Conservation (phyloP, 2,113 vertebrate genomes). For the Silurus meridionalis region DNA sequence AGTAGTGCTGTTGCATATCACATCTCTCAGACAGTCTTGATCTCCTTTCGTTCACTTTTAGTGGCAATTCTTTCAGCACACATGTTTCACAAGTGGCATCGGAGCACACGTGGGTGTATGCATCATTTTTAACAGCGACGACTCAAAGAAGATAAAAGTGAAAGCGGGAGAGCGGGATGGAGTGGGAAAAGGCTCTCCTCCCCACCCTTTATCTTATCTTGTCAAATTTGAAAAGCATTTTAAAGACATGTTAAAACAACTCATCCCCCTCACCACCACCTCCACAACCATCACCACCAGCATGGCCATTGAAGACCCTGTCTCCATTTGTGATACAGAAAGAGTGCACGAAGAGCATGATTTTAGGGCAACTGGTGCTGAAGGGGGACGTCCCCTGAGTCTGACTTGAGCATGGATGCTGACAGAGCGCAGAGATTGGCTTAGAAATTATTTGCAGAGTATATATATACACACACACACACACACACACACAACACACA, state of each 20-base stretch:
- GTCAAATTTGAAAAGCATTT: slow-evolving; percentile 50
- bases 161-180: too few species aligned
- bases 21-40: neutral
- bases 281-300: neutral
- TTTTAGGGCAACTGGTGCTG: slow-evolving; percentile 38
- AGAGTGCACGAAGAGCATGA: slow-evolving; percentile 32
- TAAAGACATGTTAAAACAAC: slow-evolving; percentile 60
- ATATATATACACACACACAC: neutral
- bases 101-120: neutral
- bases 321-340: slow-evolving; percentile 31
- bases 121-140: slow-evolving; percentile 1
- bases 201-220: slow-evolving; percentile 51
- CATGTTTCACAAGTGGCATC: slow-evolving; percentile 2
- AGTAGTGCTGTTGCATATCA: neutral
- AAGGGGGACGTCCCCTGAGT: slow-evolving; percentile 56
- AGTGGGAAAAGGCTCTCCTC: slow-evolving; percentile 8
- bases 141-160: slow-evolving; percentile 32
- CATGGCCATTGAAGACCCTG: slow-evolving; percentile 2
- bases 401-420: slow-evolving; percentile 66
- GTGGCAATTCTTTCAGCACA: neutral
- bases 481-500: neutral
- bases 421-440: slow-evolving; percentile 68
- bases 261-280: neutral
- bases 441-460: slow-evolving; percentile 58
- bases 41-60: neutral